Conservation (phyloP, 2,888 invertebrate genomes). For the Scelioninae gen. 1 region DNA sequence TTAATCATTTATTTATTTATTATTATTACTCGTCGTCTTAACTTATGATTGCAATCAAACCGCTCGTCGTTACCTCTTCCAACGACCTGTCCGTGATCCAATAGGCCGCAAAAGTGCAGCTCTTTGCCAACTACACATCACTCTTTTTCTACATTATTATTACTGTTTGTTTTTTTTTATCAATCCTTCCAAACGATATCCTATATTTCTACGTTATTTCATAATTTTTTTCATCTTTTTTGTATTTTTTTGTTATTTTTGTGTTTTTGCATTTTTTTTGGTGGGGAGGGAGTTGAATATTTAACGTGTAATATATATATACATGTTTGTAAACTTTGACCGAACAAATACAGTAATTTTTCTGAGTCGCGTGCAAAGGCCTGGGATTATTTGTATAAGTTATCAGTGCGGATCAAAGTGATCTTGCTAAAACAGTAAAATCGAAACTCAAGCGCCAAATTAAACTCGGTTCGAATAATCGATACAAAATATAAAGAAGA, state of each 20-base stretch:
- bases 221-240: slow-evolving; percentile 32
- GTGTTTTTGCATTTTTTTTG: slow-evolving; percentile 39
- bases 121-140: neutral
- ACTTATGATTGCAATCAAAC: slow-evolving; percentile 19
- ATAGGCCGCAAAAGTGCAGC: slow-evolving; percentile 3
- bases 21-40: slow-evolving; percentile 3
- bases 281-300: slow-evolving; percentile 40
- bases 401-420: slow-evolving; percentile 3
- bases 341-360: slow-evolving; percentile 15
- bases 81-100: neutral
- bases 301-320: slow-evolving; percentile 35
- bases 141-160: slow-evolving; percentile 35
- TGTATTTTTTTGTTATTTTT: slow-evolving; percentile 44
- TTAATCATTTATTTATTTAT: neutral
- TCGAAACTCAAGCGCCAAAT: neutral
- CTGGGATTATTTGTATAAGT: neutral
- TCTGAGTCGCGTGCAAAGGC: slow-evolving; percentile 16
- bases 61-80: neutral
- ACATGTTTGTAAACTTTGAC: slow-evolving; percentile 16
- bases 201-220: slow-evolving; percentile 50
- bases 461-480: neutral
- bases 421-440: slow-evolving; percentile 4
- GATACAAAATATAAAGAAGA: too few species aligned
- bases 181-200: slow-evolving; percentile 54
- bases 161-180: slow-evolving; percentile 23